Evolutionary conservation across 2,888 invertebrate species (phyloP).

Genomic region (Resseliella maxima): DNA sequence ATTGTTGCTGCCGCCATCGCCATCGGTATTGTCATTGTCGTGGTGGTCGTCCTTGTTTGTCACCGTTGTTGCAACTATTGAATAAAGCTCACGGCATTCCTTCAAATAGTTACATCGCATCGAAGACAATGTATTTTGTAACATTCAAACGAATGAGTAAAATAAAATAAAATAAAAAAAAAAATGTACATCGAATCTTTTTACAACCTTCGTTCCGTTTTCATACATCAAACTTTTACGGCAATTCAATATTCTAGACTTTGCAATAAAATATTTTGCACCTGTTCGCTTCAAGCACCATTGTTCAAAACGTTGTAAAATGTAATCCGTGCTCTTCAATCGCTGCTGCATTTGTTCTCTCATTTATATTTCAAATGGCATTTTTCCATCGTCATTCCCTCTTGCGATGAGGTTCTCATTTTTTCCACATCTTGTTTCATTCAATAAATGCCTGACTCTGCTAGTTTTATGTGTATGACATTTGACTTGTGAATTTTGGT

Average conservation of each 20-base stretch:
- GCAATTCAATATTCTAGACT: slow-evolving; percentile 31
- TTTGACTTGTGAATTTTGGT: not conserved
- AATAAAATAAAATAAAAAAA: too few species aligned
- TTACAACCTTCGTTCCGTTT: not conserved
- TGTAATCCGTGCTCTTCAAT: not conserved
- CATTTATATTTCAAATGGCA: slow-evolving; percentile 8
- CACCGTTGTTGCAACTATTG: not conserved
- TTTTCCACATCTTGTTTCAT: not conserved
- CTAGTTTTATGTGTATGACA: slow-evolving; percentile 6
- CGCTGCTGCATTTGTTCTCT: slow-evolving; percentile 9
- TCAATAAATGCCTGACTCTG: not conserved
- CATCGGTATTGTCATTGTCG: too few species aligned
- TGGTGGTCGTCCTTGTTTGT: not conserved
- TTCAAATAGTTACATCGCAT: not conserved
- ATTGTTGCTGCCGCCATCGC: not conserved
- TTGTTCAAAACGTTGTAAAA: not conserved
- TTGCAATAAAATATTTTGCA: slow-evolving; percentile 44
- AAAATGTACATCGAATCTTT: not conserved
- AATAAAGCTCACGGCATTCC: not conserved
- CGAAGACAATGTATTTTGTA: not conserved
- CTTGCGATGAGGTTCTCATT: too few species aligned
- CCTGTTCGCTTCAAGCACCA: not conserved
- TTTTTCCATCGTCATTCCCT: not conserved
- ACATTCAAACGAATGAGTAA: not conserved
- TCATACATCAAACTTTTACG: not conserved